Percentiles rank a stretch among this genome's conserved stretches.
Conservation (phyloP, 2,113 vertebrate species). For the Pelvicachromis taeniatus region DNA sequence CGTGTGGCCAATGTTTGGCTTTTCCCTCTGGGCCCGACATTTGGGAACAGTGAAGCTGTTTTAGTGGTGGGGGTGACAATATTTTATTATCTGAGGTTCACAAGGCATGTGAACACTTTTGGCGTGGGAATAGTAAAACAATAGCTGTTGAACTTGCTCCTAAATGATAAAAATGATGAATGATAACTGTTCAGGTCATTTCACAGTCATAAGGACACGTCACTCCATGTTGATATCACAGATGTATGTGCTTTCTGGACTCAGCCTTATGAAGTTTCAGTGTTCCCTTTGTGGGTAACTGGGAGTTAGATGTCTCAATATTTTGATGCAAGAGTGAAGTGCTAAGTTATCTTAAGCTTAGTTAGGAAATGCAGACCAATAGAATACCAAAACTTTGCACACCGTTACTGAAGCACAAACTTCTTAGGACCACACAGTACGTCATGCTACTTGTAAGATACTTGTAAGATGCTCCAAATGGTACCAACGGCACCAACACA, state of each 20-base stretch:
- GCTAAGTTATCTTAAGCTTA: background rate
- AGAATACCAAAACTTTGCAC: background rate
- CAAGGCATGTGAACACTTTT: background rate
- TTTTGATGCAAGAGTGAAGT: background rate
- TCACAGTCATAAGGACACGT: background rate
- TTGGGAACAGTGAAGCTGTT: background rate
- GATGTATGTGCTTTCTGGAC: background rate
- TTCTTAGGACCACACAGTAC: background rate
- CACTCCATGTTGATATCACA: background rate
- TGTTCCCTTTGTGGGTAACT: background rate
- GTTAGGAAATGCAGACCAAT: background rate
- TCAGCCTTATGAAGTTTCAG: background rate
- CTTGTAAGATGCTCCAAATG: background rate
- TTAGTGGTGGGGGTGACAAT: background rate
- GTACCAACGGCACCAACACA: background rate
- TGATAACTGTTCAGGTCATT: background rate
- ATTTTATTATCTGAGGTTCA: background rate
- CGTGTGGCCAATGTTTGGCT: background rate
- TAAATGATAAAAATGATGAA: background rate
- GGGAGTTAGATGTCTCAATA: background rate
- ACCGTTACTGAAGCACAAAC: background rate
- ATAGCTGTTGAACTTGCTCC: background rate
- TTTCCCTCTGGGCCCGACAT: slow-evolving; percentile 8
- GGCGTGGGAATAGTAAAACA: background rate
- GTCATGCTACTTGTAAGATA: background rate